These are phyloP conservation scores for Caloenas nicobarica DNA, from an alignment of 2,113 vertebrate genomes.

Conservation along the genomic window DNA sequence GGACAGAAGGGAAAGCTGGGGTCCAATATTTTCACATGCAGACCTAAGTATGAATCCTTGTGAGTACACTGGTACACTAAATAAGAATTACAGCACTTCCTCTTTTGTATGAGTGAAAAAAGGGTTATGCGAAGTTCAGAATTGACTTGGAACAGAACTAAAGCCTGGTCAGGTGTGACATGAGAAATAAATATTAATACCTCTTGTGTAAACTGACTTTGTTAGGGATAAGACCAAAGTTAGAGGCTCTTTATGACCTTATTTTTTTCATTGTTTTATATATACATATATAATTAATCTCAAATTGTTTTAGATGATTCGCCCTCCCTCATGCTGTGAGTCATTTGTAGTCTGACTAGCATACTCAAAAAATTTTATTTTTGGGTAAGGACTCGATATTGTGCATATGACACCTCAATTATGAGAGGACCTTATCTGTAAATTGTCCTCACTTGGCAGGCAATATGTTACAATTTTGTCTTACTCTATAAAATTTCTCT, in stretches of 20 bases:
- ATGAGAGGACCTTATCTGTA: neutral
- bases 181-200: neutral
- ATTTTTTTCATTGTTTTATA: neutral
- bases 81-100: neutral
- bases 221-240: neutral
- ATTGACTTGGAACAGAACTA: neutral
- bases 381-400: neutral
- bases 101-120: neutral
- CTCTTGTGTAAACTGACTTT: neutral
- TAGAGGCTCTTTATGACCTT: neutral
- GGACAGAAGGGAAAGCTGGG: neutral
- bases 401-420: neutral
- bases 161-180: neutral
- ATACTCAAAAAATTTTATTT: neutral
- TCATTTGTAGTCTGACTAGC: slow-evolving; percentile 1
- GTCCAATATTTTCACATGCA: neutral
- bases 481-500: neutral
- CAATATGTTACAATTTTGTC: neutral
- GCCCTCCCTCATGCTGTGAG: neutral
- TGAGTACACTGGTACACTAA: neutral
- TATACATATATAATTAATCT: neutral
- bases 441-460: neutral
- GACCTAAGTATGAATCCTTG: neutral
- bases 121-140: neutral
- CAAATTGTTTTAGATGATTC: neutral